phyloP scores from a whole-genome alignment of 2,113 vertebrate species.

The Vulpes ferrilata region DNA sequence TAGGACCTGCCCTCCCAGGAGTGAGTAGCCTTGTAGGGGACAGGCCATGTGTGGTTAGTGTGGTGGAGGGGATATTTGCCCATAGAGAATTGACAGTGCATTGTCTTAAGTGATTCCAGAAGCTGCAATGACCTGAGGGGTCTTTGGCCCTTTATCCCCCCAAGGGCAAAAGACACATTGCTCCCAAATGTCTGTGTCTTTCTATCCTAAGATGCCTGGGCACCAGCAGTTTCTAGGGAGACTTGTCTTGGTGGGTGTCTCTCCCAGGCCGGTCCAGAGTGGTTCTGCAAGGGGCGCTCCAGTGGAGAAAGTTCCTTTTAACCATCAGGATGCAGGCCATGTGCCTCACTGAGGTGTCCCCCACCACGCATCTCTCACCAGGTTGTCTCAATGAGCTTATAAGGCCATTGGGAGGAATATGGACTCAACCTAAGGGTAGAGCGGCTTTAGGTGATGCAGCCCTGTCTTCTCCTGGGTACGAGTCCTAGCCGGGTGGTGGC shows the following conservation, averaged over 20 bases:
- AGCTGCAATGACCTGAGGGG: neutral
- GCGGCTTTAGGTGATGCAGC: neutral
- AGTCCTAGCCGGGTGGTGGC: fast-evolving
- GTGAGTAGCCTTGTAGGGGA: neutral
- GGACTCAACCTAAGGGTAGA: neutral
- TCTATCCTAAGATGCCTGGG: neutral
- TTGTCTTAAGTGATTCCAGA: neutral
- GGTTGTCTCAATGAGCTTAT: neutral
- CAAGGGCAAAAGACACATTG: neutral
- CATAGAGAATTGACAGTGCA: neutral
- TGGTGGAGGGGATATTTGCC: neutral
- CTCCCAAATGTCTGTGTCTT: neutral
- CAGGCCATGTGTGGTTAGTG: fast-evolving
- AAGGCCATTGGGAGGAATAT: neutral
- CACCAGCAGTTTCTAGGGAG: neutral
- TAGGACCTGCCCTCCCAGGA: neutral
- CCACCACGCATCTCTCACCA: neutral
- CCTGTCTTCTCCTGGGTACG: neutral
- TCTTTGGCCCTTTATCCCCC: neutral
- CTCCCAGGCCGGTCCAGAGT: neutral
- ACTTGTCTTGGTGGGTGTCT: neutral
- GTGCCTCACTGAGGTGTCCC: neutral
- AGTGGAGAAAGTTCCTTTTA: neutral
- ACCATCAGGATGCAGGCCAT: neutral
- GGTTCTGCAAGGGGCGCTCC: neutral